Evolutionary conservation across 2,113 vertebrate genomes (phyloP).

Genomic region (Puntigrus tetrazona): DNA sequence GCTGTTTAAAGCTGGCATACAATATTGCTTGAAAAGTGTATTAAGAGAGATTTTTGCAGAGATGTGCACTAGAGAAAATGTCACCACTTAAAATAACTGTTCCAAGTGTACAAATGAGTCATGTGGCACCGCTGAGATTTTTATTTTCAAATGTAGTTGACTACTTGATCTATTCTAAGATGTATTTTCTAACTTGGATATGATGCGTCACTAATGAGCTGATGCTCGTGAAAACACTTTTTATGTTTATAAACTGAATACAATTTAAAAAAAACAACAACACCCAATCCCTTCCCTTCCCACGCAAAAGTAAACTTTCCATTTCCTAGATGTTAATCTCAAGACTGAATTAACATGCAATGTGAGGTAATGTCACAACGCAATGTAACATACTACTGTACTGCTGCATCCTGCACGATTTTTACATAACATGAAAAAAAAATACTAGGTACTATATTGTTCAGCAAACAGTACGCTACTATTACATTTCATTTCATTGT

Average conservation of each 20-base stretch:
- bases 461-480: neutral
- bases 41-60: neutral
- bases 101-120: neutral
- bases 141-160: no score
- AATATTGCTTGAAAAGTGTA: neutral
- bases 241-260: no score
- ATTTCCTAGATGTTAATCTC: neutral
- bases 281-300: neutral
- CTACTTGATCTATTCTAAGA: neutral
- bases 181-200: neutral
- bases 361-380: neutral
- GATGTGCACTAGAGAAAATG: neutral
- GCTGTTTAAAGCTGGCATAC: neutral
- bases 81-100: neutral
- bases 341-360: neutral
- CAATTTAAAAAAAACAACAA: no score
- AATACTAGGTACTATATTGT: neutral
- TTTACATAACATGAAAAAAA: conserved; percentile 16
- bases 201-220: neutral
- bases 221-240: neutral
- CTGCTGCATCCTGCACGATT: neutral
- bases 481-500: conserved; percentile 6
- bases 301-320: neutral
- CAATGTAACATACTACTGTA: neutral
- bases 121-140: neutral